Conservation (phyloP, 2,113 vertebrate genomes). For the Neolamprologus toae region DNA sequence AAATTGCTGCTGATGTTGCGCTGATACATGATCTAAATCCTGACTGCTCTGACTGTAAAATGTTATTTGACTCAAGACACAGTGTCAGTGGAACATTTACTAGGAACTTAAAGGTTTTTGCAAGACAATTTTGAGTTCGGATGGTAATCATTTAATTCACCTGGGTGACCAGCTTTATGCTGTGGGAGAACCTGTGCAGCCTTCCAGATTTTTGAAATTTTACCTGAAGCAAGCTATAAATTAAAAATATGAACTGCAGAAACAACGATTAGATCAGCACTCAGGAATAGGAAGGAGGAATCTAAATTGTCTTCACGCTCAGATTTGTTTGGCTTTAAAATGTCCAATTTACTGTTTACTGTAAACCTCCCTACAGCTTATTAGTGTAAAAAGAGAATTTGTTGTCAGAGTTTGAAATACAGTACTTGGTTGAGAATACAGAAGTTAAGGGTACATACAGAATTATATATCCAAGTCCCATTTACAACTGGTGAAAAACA, state of each 20-base stretch:
- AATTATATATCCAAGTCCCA: background rate
- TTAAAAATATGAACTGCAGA: background rate
- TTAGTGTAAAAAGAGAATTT: background rate
- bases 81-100: too few species aligned
- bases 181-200: background rate
- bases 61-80: background rate
- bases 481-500: background rate
- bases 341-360: background rate
- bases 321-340: background rate
- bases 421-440: background rate
- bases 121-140: background rate
- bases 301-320: background rate
- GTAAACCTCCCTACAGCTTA: background rate
- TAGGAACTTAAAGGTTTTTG: background rate
- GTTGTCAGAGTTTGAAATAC: background rate
- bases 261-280: background rate
- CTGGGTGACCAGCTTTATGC: background rate
- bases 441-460: background rate
- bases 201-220: background rate
- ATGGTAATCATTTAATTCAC: background rate
- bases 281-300: background rate
- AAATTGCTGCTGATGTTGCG: background rate
- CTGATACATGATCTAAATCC: background rate
- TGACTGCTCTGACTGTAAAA: background rate
- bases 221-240: background rate